Percentiles rank a stretch among this genome's conserved stretches.
These are phyloP conservation scores for Nothobranchius furzeri DNA, from an alignment of 2,113 vertebrate genomes.

Conservation along the genomic window DNA sequence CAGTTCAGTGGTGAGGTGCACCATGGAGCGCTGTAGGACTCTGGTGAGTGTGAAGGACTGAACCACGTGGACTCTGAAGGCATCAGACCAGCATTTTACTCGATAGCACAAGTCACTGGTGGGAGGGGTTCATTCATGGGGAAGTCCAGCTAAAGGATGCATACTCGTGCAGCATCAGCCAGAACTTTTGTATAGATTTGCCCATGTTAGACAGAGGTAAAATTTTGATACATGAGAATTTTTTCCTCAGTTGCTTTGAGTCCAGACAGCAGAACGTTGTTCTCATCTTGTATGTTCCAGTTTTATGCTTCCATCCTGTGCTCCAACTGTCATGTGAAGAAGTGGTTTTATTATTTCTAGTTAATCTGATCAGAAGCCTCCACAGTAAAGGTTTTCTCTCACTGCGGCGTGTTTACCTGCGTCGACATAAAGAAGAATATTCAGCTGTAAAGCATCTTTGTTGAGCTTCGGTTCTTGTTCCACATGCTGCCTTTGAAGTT, in stretches of 20 bases:
- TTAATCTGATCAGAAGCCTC: too few species aligned
- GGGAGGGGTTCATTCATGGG: slow-evolving; percentile 11
- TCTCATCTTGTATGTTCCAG: not conserved
- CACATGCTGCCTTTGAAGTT: not conserved
- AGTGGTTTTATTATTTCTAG: not conserved
- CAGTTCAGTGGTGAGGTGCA: slow-evolving; percentile 7
- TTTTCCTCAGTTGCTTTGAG: not conserved
- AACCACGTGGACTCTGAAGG: slow-evolving; percentile 22
- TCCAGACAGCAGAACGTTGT: not conserved
- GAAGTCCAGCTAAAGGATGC: too few species aligned
- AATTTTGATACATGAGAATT: not conserved
- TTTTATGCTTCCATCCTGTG: not conserved
- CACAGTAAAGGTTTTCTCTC: not conserved
- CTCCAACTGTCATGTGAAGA: not conserved
- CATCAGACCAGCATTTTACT: slow-evolving; percentile 54
- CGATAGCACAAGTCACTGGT: slow-evolving; percentile 55
- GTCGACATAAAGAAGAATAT: too few species aligned
- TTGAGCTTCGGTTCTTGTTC: not conserved
- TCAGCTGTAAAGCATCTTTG: not conserved
- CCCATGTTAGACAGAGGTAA: not conserved
- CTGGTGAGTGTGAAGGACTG: slow-evolving; percentile 8
- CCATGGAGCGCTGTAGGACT: slow-evolving; percentile 7
- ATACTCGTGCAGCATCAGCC: not conserved
- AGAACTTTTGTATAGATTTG: not conserved
- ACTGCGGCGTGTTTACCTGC: too few species aligned